Conservation (phyloP, 2,113 vertebrate species). For the Callopanchax toddi region DNA sequence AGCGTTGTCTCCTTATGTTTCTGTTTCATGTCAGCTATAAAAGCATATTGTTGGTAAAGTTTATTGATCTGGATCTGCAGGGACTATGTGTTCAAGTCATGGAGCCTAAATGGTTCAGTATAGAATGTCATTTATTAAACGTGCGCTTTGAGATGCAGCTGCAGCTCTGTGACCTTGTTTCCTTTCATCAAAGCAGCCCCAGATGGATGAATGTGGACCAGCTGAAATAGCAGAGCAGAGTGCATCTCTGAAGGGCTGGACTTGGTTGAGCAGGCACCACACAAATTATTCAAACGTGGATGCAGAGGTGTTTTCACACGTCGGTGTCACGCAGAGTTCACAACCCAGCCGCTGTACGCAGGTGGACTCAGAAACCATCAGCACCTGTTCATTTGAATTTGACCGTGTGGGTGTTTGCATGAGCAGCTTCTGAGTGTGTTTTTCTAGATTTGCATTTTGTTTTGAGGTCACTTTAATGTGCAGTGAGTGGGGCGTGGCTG, state of each 20-base stretch:
- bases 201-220: constrained; percentile 40
- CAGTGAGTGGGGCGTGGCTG: too few species aligned
- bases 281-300: constrained; percentile 71
- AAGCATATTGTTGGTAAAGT: constrained; percentile 7
- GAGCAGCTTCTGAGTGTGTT: constrained; percentile 9
- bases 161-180: constrained; percentile 48
- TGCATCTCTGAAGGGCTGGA: constrained; percentile 50
- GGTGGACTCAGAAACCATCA: constrained; percentile 43
- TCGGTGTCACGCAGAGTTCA: constrained; percentile 69
- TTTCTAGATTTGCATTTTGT: not conserved
- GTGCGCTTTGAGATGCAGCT: constrained; percentile 23
- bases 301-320: constrained; percentile 55
- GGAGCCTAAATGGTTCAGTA: constrained; percentile 19
- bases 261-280: constrained; percentile 63
- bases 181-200: constrained; percentile 24
- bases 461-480: not conserved
- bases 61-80: constrained; percentile 19
- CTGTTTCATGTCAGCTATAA: not conserved
- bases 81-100: constrained; percentile 3
- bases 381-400: constrained; percentile 57
- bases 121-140: constrained; percentile 34
- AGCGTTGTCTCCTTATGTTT: not conserved
- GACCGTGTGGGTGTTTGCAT: constrained; percentile 48
- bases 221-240: constrained; percentile 45
- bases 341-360: constrained; percentile 39